Evolutionary conservation across 1,140 invertebrate genomes (phyloP).

Genomic region (Lordiphosa stackelbergi): DNA sequence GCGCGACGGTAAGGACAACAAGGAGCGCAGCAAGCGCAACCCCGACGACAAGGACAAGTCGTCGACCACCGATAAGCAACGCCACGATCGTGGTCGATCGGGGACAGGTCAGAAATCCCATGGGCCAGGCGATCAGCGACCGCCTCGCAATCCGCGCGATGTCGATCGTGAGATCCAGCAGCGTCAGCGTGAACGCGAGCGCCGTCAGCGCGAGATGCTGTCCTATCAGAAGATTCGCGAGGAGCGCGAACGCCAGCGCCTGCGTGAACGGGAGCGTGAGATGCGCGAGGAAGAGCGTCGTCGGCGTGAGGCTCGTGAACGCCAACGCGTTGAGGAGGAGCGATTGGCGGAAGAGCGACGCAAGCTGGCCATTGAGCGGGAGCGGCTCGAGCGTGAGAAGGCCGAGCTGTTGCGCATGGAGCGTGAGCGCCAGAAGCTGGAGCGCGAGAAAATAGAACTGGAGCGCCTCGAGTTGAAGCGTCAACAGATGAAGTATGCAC

Average conservation of each 20-base stretch:
- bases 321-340: conserved; percentile 88
- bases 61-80: conserved; percentile 35
- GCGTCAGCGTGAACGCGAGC: conserved; percentile 63
- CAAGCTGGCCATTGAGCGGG: conserved; percentile 86
- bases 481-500: conserved; percentile 82
- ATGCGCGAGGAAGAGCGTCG: conserved; percentile 87
- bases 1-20: conserved; percentile 55
- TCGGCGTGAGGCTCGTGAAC: conserved; percentile 86
- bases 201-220: conserved; percentile 69
- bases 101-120: conserved; percentile 36
- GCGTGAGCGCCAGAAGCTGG: conserved; percentile 87
- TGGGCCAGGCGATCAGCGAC: conserved; percentile 29
- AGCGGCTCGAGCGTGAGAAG: conserved; percentile 87
- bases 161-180: conserved; percentile 67
- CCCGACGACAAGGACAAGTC: conserved; percentile 51
- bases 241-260: conserved; percentile 87
- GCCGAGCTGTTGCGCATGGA: conserved; percentile 88
- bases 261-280: conserved; percentile 86
- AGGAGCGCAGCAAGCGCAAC: conserved; percentile 33
- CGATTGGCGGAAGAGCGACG: conserved; percentile 88
- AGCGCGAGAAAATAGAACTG: conserved; percentile 89
- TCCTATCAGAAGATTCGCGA: conserved; percentile 79
- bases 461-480: conserved; percentile 89
- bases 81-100: conserved; percentile 54
- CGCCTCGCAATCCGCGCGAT: conserved; percentile 53